phyloP scores from a whole-genome alignment of 2,113 vertebrate genomes.

The Rostratula benghalensis region DNA sequence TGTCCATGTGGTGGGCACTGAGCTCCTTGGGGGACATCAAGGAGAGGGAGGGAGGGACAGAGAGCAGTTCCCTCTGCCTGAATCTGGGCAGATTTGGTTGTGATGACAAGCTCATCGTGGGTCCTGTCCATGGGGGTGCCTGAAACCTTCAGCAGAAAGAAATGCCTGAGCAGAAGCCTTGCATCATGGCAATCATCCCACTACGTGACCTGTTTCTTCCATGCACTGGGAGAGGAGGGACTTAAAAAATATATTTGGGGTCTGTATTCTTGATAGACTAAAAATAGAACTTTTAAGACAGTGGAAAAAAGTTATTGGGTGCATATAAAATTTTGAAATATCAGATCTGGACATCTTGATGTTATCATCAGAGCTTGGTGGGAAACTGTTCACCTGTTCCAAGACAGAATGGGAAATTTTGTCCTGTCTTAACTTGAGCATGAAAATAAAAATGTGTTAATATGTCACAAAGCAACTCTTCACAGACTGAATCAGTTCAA shows the following conservation, averaged over 20 bases:
- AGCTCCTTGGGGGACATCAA: background rate
- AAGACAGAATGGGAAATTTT: background rate
- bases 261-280: background rate
- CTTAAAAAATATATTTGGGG: background rate
- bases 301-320: background rate
- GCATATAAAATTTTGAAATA: background rate
- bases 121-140: background rate
- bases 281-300: background rate
- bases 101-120: fast-evolving
- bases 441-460: background rate
- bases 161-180: background rate
- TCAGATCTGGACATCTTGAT: background rate
- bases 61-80: background rate
- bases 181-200: background rate
- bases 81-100: background rate
- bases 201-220: background rate
- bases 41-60: background rate
- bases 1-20: background rate
- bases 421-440: background rate
- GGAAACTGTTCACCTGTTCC: background rate
- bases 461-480: background rate
- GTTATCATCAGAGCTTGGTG: background rate
- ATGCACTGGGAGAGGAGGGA: background rate
- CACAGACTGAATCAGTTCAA: background rate
- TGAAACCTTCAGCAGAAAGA: background rate